Base-by-base conservation (phyloP, 1,140 invertebrate genomes). In the Carposina sasakii region DNA sequence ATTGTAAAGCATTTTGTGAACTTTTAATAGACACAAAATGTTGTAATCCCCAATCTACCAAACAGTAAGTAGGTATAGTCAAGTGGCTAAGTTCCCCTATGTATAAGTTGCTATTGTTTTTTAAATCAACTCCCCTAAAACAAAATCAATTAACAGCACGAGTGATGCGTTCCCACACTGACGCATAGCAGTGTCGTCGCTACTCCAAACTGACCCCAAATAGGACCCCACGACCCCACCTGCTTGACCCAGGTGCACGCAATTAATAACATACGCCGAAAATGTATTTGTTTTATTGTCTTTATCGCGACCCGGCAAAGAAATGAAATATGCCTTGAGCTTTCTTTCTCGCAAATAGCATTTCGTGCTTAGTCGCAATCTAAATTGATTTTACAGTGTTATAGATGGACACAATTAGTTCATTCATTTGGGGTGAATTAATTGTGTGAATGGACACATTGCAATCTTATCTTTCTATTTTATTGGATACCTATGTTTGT, bases 261-360 rank as follows among this genome's bases (percentile, higher is more conserved):
- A 82, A 81, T 81, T 77, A 76, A 76, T 75, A 78, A 57, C 63
- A 73, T 70, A 71, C 67, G 71, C 63, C 67, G 71, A 72, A 76
- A 77, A 75, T 74, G 72, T 68, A 63, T 68, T 67, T 53, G 33
- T 12, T 75, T 72, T 72, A 71, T 67, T 67, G 52, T 63, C 66
- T 61, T 65, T 63, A 59, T 64, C 63, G 54, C 58, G 57, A 46
- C 9, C 20, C 28, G 21, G 31, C 28, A 48, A 48, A 30, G 17
- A 48, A 51, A 53, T 45, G 51, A 21, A n/a, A n/a, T n/a, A n/a
- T n/a, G n/a, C n/a, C n/a, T n/a, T n/a, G n/a, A n/a, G n/a, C n/a
- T n/a, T n/a, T n/a, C n/a, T n/a, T n/a, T n/a, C n/a, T n/a, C n/a
- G n/a, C n/a, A n/a, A n/a, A n/a, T n/a, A n/a, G n/a, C n/a, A n/a